Evolutionary conservation across 2,888 invertebrate species (phyloP).

Genomic region (Scaptomyza flava): DNA sequence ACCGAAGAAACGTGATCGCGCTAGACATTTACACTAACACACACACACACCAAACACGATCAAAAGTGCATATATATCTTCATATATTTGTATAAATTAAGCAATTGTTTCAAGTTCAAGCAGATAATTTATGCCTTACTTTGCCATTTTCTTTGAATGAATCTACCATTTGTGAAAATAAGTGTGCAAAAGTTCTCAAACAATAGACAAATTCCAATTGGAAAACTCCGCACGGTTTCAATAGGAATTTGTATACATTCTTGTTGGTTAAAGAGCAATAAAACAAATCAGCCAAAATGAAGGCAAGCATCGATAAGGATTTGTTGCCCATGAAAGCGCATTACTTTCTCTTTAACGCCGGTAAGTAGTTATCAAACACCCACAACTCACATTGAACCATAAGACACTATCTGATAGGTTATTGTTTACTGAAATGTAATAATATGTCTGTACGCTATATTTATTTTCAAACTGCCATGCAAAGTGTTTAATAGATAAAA

Average conservation of each 20-base stretch:
- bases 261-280: not conserved
- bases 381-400: not conserved
- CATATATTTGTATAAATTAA: not conserved
- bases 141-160: conserved; percentile 7
- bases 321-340: conserved; percentile 94
- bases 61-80: conserved; percentile 6
- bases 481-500: conserved; percentile 19
- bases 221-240: not conserved
- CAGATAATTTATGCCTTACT: conserved; percentile 28
- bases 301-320: conserved; percentile 87
- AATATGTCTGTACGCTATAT: not conserved
- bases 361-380: conserved; percentile 84
- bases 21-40: conserved; percentile 3
- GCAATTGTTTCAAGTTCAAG: conserved; percentile 11
- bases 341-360: conserved; percentile 94
- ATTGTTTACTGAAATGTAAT: conserved; percentile 1
- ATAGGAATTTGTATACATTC: too few species aligned
- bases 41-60: conserved; percentile 1
- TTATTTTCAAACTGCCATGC: not conserved
- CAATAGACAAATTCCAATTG: conserved; percentile 2
- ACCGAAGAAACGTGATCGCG: conserved; percentile 64
- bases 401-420: conserved; percentile 7
- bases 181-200: conserved; percentile 13
- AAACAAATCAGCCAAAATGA: conserved; percentile 65
- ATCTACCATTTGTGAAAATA: conserved; percentile 11